Evolutionary conservation across 2,113 vertebrate species (phyloP).

Genomic region (Cynopterus brachyotis): DNA sequence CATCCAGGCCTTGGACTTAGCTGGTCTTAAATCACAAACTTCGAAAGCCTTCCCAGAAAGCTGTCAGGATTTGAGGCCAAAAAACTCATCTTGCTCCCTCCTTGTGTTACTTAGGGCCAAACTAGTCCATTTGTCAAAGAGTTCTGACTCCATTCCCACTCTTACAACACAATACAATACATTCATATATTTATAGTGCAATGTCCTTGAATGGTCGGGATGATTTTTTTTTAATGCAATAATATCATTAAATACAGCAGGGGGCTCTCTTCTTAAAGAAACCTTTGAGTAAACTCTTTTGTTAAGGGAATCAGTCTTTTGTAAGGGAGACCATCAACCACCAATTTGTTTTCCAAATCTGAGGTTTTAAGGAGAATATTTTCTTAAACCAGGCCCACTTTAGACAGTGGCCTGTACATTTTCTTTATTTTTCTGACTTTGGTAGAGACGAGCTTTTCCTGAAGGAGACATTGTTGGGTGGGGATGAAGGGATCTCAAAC

Average conservation of each 20-base stretch:
- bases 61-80: constrained; percentile 9
- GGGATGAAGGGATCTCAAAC: constrained; percentile 23
- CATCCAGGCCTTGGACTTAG: constrained; percentile 2
- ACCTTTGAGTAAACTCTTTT: constrained; percentile 57
- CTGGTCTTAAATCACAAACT: constrained; percentile 55
- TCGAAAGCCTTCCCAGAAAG: constrained; percentile 54
- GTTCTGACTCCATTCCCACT: background rate
- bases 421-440: constrained; percentile 29
- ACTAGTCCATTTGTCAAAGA: constrained; percentile 57
- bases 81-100: constrained; percentile 11
- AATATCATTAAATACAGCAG: constrained; percentile 70
- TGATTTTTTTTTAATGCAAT: constrained; percentile 69
- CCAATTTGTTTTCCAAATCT: constrained; percentile 61
- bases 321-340: constrained; percentile 42
- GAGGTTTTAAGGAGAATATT: constrained; percentile 35
- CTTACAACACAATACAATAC: constrained; percentile 50
- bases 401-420: background rate
- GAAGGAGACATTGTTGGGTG: background rate
- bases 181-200: constrained; percentile 15
- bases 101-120: constrained; percentile 45
- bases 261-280: constrained; percentile 66
- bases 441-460: background rate
- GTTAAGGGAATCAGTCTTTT: constrained; percentile 56
- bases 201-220: constrained; percentile 58
- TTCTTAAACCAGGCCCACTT: background rate